Percentiles rank a stretch among this genome's conserved stretches.
Evolutionary conservation across 1,140 invertebrate species (phyloP).

Genomic region (Leptinotarsa lineolata): DNA sequence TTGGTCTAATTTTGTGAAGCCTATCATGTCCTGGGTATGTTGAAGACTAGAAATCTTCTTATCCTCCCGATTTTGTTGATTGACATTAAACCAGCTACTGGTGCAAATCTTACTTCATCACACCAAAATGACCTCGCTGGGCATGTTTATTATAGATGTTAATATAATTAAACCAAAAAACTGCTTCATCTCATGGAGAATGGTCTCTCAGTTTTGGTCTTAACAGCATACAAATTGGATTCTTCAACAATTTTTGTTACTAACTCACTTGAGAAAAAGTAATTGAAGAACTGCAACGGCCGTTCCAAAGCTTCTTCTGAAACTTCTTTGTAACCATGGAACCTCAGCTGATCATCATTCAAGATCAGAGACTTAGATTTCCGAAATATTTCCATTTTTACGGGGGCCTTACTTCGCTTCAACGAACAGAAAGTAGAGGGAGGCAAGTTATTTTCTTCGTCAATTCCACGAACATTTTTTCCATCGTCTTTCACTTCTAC

Average conservation of each 20-base stretch:
- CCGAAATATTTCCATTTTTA: conserved; percentile 37
- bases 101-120: conserved; percentile 48
- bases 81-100: conserved; percentile 48
- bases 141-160: conserved; percentile 50
- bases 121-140: conserved; percentile 48
- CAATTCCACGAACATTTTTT: neutral
- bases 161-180: conserved; percentile 50
- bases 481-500: neutral
- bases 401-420: too few relatives aligned
- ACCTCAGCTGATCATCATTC: conserved; percentile 36
- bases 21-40: conserved; percentile 49
- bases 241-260: conserved; percentile 33
- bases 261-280: conserved; percentile 34
- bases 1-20: conserved; percentile 52
- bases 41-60: conserved; percentile 46
- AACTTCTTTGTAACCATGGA: conserved; percentile 18
- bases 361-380: conserved; percentile 40
- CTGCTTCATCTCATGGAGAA: conserved; percentile 22
- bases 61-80: conserved; percentile 47
- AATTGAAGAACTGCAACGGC: conserved; percentile 33
- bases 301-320: too few relatives aligned
- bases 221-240: conserved; percentile 46
- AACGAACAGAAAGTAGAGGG: conserved; percentile 5
- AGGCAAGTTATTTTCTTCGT: conserved; percentile 5
- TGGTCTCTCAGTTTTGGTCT: conserved; percentile 39